Conservation (phyloP, 2,797 vertebrate species). For the Merluccius polli region DNA sequence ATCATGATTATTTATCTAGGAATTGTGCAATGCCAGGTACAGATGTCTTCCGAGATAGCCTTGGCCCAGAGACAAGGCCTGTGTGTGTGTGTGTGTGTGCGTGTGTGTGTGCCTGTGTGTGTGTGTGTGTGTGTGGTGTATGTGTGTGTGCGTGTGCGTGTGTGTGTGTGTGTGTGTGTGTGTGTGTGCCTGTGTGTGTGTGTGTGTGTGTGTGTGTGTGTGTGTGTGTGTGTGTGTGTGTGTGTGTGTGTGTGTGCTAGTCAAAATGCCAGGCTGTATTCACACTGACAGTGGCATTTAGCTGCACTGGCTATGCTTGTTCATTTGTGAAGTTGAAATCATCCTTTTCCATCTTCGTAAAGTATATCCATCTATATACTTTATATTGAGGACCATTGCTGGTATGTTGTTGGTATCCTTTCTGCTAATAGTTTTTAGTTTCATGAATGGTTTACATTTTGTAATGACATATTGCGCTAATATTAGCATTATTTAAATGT, state of each 20-base stretch:
- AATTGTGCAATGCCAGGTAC: slow-evolving; percentile 21
- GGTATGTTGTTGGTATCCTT: slow-evolving; percentile 33
- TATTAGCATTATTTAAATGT: not conserved
- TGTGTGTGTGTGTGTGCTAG: slow-evolving; percentile 41
- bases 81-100: slow-evolving; percentile 40
- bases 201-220: slow-evolving; percentile 18
- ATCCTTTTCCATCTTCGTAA: slow-evolving; percentile 28
- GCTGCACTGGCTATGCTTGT: slow-evolving; percentile 33
- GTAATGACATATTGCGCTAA: not conserved
- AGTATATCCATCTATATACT: slow-evolving; percentile 7
- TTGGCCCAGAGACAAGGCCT: slow-evolving; percentile 34
- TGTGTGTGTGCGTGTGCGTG: no score
- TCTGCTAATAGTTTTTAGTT: slow-evolving; percentile 11
- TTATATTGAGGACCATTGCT: slow-evolving; percentile 28
- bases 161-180: slow-evolving; percentile 7
- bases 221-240: slow-evolving; percentile 17
- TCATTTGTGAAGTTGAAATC: slow-evolving; percentile 36
- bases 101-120: no score
- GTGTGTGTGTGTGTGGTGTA: no score
- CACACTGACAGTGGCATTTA: slow-evolving; percentile 30
- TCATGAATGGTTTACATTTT: not conserved
- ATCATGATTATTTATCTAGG: slow-evolving; percentile 45
- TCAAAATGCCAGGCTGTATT: slow-evolving; percentile 45
- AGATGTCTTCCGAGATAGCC: slow-evolving; percentile 22
- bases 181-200: slow-evolving; percentile 23